These are phyloP conservation scores for Nerophis ophidion DNA, from an alignment of 2,113 vertebrate species.

Conservation along the genomic window DNA sequence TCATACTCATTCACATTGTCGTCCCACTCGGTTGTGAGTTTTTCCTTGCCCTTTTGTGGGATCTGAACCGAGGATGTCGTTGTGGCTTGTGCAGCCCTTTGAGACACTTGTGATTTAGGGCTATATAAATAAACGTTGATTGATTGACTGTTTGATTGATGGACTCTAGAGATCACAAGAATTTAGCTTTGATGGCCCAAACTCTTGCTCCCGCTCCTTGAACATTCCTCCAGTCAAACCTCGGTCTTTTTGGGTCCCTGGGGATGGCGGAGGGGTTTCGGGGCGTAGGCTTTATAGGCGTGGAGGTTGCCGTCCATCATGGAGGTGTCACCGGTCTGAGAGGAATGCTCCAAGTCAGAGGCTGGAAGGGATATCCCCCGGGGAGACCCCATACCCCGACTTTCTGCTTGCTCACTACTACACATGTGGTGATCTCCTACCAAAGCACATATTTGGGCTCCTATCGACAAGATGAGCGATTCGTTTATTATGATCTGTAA, in stretches of 20 bases:
- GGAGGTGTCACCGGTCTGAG: slow-evolving; percentile 43
- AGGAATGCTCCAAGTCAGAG: slow-evolving; percentile 57
- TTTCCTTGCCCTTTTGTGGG: too few species aligned
- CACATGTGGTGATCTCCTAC: slow-evolving; percentile 9
- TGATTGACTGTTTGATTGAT: too few species aligned
- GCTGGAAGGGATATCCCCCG: slow-evolving; percentile 21
- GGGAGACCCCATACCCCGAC: slow-evolving; percentile 33
- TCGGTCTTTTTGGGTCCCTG: slow-evolving; percentile 10
- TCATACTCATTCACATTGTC: too few species aligned
- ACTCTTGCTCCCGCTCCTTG: too few species aligned
- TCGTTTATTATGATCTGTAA: too few species aligned
- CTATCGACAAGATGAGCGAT: too few species aligned
- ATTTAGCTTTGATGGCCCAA: not conserved
- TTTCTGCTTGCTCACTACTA: not conserved
- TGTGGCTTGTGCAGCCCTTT: too few species aligned
- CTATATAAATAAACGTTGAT: too few species aligned
- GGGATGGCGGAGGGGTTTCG: slow-evolving; percentile 17
- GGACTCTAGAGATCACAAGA: not conserved
- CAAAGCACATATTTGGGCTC: slow-evolving; percentile 1
- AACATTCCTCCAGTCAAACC: slow-evolving; percentile 40
- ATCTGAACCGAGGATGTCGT: too few species aligned
- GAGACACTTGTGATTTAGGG: too few species aligned
- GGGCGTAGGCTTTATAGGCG: slow-evolving; percentile 43
- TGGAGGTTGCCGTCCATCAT: slow-evolving; percentile 61
- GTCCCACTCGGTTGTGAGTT: too few species aligned